Evolutionary conservation across 2,888 invertebrate genomes (phyloP), one percentile per base, ranked within the genome.

Genomic region (Lacanobia wlatinum): DNA sequence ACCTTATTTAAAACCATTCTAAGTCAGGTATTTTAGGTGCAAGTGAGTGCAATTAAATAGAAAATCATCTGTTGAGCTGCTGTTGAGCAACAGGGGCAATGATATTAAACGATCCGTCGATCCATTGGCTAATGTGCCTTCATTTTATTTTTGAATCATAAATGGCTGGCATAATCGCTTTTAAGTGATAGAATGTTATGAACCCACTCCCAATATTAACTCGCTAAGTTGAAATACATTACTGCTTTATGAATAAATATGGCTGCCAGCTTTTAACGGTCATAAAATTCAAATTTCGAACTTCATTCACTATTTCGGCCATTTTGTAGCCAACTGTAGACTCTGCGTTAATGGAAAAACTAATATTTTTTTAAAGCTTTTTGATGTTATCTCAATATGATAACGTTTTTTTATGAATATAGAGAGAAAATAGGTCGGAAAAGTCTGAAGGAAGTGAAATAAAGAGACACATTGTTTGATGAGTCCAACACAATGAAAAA

Each of bases 221-320:
- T 69, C 34, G 38, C 62, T 53, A 78, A 73, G 63, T 78, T 80
- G 66, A 79, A 80, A 80, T 64, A 82, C 82, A 83, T 83, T 73
- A 69, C 73, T 58, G 56, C 52, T 71, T 73, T 83, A 73, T 83
- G 80, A 83, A 83, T 83, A 80, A 72, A 79, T 68, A 82, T 79
- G 65, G 74, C 80, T 21, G 48, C 66, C 28, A 38, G 83, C 80
- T 80, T 80, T 80, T 80, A 80, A 66, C 75, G 68, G 58, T 46
- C 58, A 71, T 77, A 63, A 80, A 80, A 71, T 80, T 75, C 64
- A 56, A 80, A 81, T 83, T 79, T 66, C 58, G 68, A 66, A 65
- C 56, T 68, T 75, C 65, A 70, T 79, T 70, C 80, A 59, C 67
- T 73, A 56, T 71, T 62, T 70, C 64, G 60, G 70, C 64, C 80